Conservation (phyloP, 1,140 invertebrate species). For the Scaptomyza montana region DNA sequence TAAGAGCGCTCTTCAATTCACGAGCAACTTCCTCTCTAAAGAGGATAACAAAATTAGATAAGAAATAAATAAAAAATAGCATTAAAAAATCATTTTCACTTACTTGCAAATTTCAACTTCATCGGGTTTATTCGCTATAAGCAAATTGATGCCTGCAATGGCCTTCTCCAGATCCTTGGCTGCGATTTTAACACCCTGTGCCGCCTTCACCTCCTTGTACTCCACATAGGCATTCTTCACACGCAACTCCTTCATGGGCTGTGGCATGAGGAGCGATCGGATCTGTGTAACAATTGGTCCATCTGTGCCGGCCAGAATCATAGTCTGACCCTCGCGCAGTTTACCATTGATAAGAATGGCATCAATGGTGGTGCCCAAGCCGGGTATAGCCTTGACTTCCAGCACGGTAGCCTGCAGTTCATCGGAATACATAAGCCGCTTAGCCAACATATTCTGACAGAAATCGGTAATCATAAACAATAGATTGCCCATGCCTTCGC, state of each 20-base stretch:
- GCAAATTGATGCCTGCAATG: constrained; percentile 95
- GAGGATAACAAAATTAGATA: constrained; percentile 7
- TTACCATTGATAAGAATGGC: constrained; percentile 98
- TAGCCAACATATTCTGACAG: constrained; percentile 95
- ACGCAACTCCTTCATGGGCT: constrained; percentile 98
- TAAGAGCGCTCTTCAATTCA: constrained; percentile 94
- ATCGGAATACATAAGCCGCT: constrained; percentile 95
- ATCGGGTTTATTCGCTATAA: constrained; percentile 95
- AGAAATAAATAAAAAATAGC: neutral
- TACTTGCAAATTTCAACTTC: constrained; percentile 93
- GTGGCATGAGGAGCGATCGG: constrained; percentile 97
- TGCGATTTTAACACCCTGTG: constrained; percentile 99
- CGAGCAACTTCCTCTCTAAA: constrained; percentile 90
- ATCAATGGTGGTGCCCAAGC: constrained; percentile 99
- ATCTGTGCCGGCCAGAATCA: constrained; percentile 98
- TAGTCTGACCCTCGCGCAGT: constrained; percentile 95
- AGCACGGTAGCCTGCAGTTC: constrained; percentile 98
- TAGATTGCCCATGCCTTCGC: constrained; percentile 99
- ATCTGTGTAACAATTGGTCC: constrained; percentile 99
- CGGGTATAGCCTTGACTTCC: constrained; percentile 99
- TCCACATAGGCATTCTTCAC: constrained; percentile 99
- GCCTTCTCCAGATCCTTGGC: constrained; percentile 99
- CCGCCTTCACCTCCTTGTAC: constrained; percentile 96
- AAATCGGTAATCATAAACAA: constrained; percentile 96
- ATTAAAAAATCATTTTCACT: constrained; percentile 28